Evolutionary conservation across 2,797 vertebrate genomes (phyloP).

Genomic region (Lacerta viridis): DNA sequence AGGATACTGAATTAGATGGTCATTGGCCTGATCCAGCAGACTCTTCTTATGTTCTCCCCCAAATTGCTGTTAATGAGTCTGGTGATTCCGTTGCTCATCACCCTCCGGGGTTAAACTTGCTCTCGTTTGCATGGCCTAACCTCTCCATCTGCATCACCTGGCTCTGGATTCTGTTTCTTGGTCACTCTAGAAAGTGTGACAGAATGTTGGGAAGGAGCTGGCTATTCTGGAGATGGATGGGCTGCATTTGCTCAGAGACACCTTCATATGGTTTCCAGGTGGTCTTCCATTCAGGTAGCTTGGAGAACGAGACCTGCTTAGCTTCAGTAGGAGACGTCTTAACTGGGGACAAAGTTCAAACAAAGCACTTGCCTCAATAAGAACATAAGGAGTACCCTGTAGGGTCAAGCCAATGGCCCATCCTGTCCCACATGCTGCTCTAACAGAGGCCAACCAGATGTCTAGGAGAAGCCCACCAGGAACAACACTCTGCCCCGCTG

Average conservation of each 20-base stretch:
- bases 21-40: too few species aligned
- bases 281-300: background rate
- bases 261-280: background rate
- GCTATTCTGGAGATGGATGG: background rate
- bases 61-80: too few species aligned
- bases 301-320: background rate
- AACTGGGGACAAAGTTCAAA: background rate
- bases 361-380: background rate
- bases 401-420: too few species aligned
- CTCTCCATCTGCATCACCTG: background rate
- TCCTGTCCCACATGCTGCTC: too few species aligned
- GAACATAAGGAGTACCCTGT: too few species aligned
- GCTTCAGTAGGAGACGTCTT: background rate
- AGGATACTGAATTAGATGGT: too few species aligned
- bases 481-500: too few species aligned
- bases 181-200: background rate
- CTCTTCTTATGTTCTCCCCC: too few species aligned
- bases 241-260: background rate
- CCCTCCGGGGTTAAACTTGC: too few species aligned
- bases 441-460: too few species aligned
- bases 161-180: background rate
- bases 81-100: too few species aligned
- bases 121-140: background rate
- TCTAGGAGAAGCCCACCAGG: too few species aligned
- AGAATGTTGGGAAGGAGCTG: background rate